phyloP scores from a whole-genome alignment of 2,797 vertebrate species.

The Vultur gryphus region DNA sequence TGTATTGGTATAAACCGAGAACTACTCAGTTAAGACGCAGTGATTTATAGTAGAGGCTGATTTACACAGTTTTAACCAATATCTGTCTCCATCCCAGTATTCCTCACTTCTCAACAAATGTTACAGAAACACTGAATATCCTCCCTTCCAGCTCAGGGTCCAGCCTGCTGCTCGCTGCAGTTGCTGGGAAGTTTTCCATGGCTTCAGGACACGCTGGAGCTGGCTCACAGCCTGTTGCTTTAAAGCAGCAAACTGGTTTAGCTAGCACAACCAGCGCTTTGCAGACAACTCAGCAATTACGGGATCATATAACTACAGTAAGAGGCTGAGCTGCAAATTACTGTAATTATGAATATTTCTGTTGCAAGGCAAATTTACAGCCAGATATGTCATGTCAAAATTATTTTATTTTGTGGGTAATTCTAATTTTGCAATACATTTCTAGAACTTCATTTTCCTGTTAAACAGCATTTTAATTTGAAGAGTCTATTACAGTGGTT shows the following conservation, averaged over 20 bases:
- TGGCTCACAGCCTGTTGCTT: slow-evolving; percentile 24
- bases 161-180: not conserved
- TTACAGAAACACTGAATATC: not conserved
- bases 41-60: not conserved
- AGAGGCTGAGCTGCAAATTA: slow-evolving; percentile 63
- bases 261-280: slow-evolving; percentile 50
- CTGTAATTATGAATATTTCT: slow-evolving; percentile 65
- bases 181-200: slow-evolving; percentile 36
- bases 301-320: slow-evolving; percentile 51
- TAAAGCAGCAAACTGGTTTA: slow-evolving; percentile 60
- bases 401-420: slow-evolving; percentile 59
- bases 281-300: slow-evolving; percentile 59
- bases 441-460: slow-evolving; percentile 59
- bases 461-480: slow-evolving; percentile 58
- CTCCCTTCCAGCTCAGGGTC: not conserved
- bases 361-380: slow-evolving; percentile 60
- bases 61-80: not conserved
- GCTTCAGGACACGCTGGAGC: not conserved
- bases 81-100: not conserved
- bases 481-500: slow-evolving; percentile 21
- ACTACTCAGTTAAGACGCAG: not conserved
- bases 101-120: not conserved
- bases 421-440: slow-evolving; percentile 58
- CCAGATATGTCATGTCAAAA: slow-evolving; percentile 60
- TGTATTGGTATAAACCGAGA: not conserved